Base-by-base conservation (phyloP, 2,113 vertebrate species). In the Silurus asotus region DNA sequence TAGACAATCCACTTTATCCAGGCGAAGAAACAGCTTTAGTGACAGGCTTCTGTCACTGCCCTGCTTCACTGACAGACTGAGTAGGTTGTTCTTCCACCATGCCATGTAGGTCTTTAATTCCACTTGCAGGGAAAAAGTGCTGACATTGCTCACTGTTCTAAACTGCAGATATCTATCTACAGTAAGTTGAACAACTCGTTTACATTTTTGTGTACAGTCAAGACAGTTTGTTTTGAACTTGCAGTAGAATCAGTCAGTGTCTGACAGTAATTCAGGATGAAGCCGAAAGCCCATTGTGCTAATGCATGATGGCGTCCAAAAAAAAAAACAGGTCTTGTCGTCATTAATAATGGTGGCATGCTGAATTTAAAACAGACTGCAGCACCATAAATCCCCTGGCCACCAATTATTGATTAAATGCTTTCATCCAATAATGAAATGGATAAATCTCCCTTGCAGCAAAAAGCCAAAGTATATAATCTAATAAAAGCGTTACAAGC, bases 341-440 rank as follows among this genome's bases (percentile, higher is more conserved):
- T 89, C 89, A 86, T 87, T 90, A 94, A 92, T 91, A 88, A 92
- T 83, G 69, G 78, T 53, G 62, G 23, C 81, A 81, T 11, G 62
- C 70, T 45, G 83, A 87, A 83, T 92, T 92, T 91, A 86, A 90
- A 91, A 90, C 89, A 23, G 65, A 69, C 5, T 81, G 86, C 28
- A 48, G 70, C 62, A 84, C 92, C 89, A 90, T 90, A 93, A 94
- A 92, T 93, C 92, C 37, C 86, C 90, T 89, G 0, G 89, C 90
- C 20, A 81, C 84, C 88, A 91, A 88, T 92, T 95, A 95, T 94
- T 93, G 94, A 95, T 94, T 92, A 92, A 93, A 92, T 83, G 90
- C 92, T 93, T 92, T 91, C 92, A 94, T 86, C 86, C 89, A 91
- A 95, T 94, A 93, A 94, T 90, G 90, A 89, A 93, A 94, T 90